phyloP scores from a whole-genome alignment of 2,113 vertebrate species.

The Platysteira castanea region DNA sequence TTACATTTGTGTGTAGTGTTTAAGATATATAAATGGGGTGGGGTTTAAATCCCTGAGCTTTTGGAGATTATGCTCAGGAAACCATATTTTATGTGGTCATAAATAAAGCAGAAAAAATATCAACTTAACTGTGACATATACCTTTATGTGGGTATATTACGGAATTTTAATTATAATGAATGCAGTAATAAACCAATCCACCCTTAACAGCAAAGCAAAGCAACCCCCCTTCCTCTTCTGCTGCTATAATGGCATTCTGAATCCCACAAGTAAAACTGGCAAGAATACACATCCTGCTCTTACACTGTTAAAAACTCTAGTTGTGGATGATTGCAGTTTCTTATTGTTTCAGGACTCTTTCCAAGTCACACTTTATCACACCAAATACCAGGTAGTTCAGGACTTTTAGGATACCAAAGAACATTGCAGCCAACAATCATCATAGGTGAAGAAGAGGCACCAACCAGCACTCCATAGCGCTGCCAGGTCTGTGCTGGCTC shows the following conservation, averaged over 20 bases:
- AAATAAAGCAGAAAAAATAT: conserved; percentile 69
- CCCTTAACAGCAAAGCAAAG: conserved; percentile 13
- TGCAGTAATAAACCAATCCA: conserved; percentile 52
- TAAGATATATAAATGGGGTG: conserved; percentile 54
- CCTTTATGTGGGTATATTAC: conserved; percentile 63
- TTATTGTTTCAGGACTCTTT: conserved; percentile 53
- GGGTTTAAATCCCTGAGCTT: conserved; percentile 54
- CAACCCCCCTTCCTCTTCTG: not conserved
- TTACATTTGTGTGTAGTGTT: conserved; percentile 6
- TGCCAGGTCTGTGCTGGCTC: not conserved
- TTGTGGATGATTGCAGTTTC: conserved; percentile 43
- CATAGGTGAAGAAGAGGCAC: not conserved
- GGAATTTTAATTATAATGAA: conserved; percentile 68
- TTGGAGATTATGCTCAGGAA: conserved; percentile 63
- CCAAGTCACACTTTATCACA: conserved; percentile 41
- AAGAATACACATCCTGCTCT: conserved; percentile 56
- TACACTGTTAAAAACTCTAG: not conserved
- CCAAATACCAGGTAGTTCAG: not conserved
- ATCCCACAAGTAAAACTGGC: conserved; percentile 60
- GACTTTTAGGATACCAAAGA: not conserved
- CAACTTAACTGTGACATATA: conserved; percentile 33
- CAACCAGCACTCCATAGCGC: fast-evolving
- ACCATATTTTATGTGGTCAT: conserved; percentile 64
- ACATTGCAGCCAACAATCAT: not conserved
- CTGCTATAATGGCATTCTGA: conserved; percentile 33